phyloP scores from a whole-genome alignment of 2,113 vertebrate genomes.

The Peromyscus leucopus region DNA sequence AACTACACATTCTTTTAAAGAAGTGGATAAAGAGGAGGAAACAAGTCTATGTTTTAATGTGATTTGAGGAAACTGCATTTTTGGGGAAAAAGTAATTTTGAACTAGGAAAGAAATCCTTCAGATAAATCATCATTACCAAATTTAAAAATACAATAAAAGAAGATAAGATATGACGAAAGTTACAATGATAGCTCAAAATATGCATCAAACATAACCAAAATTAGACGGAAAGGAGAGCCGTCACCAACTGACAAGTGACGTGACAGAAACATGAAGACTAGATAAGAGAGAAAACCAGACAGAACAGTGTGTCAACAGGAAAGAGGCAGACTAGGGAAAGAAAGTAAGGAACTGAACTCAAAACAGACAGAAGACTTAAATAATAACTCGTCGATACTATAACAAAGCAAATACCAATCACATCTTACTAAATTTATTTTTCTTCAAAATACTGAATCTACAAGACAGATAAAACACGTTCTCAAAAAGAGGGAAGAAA shows the following conservation, averaged over 20 bases:
- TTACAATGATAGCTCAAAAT: not conserved
- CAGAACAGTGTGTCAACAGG: not conserved
- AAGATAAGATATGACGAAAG: not conserved
- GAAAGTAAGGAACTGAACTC: not conserved
- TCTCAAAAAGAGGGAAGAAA: not conserved
- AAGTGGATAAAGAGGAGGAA: not conserved
- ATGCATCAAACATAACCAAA: not conserved
- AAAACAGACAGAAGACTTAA: not conserved
- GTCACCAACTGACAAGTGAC: not conserved
- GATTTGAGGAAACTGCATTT: not conserved
- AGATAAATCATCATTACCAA: not conserved
- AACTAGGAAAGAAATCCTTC: not conserved
- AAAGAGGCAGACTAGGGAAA: not conserved
- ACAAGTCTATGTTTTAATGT: not conserved
- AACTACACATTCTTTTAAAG: not conserved
- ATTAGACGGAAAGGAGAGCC: not conserved
- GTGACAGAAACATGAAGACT: not conserved
- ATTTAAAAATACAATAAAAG: not conserved
- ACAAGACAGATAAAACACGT: not conserved
- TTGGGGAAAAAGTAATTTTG: not conserved
- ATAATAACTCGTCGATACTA: not conserved
- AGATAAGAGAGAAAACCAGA: not conserved
- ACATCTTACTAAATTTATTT: conserved; percentile 1
- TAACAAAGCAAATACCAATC: not conserved
- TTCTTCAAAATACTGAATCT: not conserved